phyloP scores from a whole-genome alignment of 1,140 invertebrate species.

The Trialeurodes vaporariorum region DNA sequence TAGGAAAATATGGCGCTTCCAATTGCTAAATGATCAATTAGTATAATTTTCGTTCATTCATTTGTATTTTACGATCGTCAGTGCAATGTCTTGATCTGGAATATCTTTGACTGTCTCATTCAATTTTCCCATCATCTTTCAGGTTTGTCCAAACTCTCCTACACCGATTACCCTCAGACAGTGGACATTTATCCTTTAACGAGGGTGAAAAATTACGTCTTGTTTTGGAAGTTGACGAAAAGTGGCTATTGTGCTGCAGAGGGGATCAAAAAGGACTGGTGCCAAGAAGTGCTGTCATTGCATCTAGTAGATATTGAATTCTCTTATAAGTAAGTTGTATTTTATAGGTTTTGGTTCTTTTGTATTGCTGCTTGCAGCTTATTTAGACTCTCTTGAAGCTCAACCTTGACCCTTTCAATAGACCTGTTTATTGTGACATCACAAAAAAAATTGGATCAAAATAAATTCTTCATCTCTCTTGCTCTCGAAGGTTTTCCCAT shows the following conservation, averaged over 20 bases:
- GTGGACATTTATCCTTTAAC: slow-evolving; percentile 64
- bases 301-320: slow-evolving; percentile 13
- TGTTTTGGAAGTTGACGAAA: slow-evolving; percentile 61
- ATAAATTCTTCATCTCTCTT: not conserved
- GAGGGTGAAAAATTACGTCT: slow-evolving; percentile 60
- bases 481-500: not conserved
- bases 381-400: too few relatives aligned
- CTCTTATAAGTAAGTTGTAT: not conserved
- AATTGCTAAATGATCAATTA: too few relatives aligned
- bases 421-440: too few relatives aligned
- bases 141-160: slow-evolving; percentile 61
- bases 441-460: not conserved
- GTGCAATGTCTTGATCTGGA: too few relatives aligned
- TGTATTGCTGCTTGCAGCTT: too few relatives aligned
- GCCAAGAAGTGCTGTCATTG: slow-evolving; percentile 53
- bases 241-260: slow-evolving; percentile 60
- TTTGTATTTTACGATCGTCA: too few relatives aligned
- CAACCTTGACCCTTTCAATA: too few relatives aligned
- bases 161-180: slow-evolving; percentile 57
- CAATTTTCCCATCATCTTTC: slow-evolving; percentile 25
- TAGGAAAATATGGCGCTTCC: too few relatives aligned
- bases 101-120: not conserved
- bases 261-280: slow-evolving; percentile 68
- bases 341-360: not conserved
- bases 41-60: too few relatives aligned